phyloP scores from a whole-genome alignment of 2,888 invertebrate species.

The Melieria picta region DNA sequence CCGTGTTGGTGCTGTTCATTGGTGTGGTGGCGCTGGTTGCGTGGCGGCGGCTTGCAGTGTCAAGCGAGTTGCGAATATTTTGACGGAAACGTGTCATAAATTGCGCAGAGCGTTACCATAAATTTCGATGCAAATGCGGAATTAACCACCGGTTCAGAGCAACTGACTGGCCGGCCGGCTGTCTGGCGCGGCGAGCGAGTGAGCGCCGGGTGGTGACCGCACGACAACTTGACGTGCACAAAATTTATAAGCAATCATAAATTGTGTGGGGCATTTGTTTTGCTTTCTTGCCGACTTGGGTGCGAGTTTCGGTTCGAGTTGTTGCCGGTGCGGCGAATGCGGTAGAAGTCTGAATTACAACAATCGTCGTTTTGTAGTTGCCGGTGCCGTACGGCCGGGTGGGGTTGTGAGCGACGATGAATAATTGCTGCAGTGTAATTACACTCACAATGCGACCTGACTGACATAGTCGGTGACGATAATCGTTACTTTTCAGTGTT shows the following conservation, averaged over 20 bases:
- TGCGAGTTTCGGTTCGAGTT: neutral
- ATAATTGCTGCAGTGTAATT: slow-evolving; percentile 39
- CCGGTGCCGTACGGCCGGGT: too few species aligned
- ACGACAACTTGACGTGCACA: slow-evolving; percentile 45
- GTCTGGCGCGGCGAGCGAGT: slow-evolving; percentile 15
- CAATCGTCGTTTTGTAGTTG: neutral
- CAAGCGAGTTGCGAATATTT: slow-evolving; percentile 48
- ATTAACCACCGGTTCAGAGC: slow-evolving; percentile 16
- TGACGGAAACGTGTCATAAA: slow-evolving; percentile 66
- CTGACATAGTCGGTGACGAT: neutral
- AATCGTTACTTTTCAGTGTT: too few species aligned
- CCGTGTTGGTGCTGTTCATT: slow-evolving; percentile 22
- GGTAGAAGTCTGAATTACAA: neutral
- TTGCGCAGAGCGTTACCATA: slow-evolving; percentile 59
- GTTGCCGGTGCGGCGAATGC: neutral
- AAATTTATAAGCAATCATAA: slow-evolving; percentile 48
- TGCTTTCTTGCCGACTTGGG: slow-evolving; percentile 13
- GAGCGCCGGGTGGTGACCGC: neutral
- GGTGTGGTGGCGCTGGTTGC: slow-evolving; percentile 26
- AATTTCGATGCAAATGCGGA: slow-evolving; percentile 42
- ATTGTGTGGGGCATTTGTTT: slow-evolving; percentile 44
- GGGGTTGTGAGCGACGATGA: slow-evolving; percentile 24
- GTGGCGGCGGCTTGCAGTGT: slow-evolving; percentile 31
- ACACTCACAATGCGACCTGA: slow-evolving; percentile 12
- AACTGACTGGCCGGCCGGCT: neutral